These are phyloP conservation scores for Cepaea hortensis DNA, from an alignment of 2,888 invertebrate genomes.

Conservation along the genomic window DNA sequence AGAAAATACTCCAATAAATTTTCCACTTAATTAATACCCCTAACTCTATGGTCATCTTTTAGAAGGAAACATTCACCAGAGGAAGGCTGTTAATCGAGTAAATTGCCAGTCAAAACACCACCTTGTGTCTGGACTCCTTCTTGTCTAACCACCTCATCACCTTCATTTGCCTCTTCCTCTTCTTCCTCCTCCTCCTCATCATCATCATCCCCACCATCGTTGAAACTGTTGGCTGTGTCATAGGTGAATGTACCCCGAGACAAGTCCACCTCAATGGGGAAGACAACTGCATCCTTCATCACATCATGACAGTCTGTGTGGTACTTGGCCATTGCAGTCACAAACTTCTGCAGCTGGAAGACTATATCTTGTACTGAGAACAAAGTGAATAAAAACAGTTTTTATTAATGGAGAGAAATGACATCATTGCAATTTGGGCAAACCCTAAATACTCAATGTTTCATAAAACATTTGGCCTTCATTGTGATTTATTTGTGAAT, in stretches of 20 bases:
- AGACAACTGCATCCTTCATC: conserved; percentile 84
- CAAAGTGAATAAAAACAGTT: conserved; percentile 18
- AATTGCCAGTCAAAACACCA: conserved; percentile 57
- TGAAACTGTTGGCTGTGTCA: conserved; percentile 73
- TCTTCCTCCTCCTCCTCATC: conserved; percentile 69
- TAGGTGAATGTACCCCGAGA: conserved; percentile 93
- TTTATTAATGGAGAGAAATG: too few species aligned
- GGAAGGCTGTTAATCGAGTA: not conserved
- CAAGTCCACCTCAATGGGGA: conserved; percentile 97
- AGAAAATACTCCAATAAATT: too few species aligned
- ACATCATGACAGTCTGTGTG: conserved; percentile 86
- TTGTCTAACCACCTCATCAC: conserved; percentile 51
- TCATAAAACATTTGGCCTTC: too few species aligned
- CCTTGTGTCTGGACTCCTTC: conserved; percentile 49
- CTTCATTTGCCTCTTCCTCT: conserved; percentile 52
- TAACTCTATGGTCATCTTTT: too few species aligned
- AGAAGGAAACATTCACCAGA: too few species aligned
- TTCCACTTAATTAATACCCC: too few species aligned
- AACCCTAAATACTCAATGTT: too few species aligned
- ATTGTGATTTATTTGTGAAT: too few species aligned
- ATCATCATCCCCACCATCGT: conserved; percentile 72
- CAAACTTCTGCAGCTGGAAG: conserved; percentile 84
- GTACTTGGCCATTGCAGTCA: conserved; percentile 87
- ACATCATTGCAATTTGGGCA: too few species aligned
- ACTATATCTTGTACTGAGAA: conserved; percentile 90